Evolutionary conservation across 2,113 vertebrate genomes (phyloP).

Genomic region (Oostethus manadensis): DNA sequence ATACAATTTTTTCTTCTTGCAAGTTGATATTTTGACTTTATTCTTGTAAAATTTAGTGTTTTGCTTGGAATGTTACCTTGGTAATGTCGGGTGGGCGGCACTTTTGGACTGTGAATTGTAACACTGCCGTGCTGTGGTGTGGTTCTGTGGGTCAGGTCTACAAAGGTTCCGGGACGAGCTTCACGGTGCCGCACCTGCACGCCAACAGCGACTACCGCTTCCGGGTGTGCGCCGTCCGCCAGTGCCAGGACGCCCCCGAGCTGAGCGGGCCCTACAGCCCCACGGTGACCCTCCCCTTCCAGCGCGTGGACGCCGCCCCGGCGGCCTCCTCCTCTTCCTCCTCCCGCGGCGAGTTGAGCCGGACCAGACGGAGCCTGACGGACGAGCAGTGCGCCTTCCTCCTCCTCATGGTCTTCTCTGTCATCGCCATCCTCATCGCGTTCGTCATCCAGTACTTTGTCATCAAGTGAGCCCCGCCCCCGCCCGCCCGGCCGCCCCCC

Average conservation of each 20-base stretch:
- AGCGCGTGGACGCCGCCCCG: constrained; percentile 73
- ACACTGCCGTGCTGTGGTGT: neutral
- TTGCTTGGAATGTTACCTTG: too few species aligned
- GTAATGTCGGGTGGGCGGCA: too few species aligned
- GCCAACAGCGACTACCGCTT: constrained; percentile 90
- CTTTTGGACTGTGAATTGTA: constrained; percentile 6
- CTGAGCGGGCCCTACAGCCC: constrained; percentile 87
- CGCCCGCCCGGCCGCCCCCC: neutral
- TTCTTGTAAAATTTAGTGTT: too few species aligned
- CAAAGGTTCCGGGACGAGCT: constrained; percentile 81
- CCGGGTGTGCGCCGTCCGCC: constrained; percentile 85
- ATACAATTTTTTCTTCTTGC: too few species aligned
- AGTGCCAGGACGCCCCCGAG: constrained; percentile 85
- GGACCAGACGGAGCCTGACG: constrained; percentile 78
- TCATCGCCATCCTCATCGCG: constrained; percentile 93
- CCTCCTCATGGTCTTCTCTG: constrained; percentile 89
- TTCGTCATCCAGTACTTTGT: constrained; percentile 98
- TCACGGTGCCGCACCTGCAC: constrained; percentile 83
- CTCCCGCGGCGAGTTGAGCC: constrained; percentile 68
- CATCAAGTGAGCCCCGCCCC: constrained; percentile 81
- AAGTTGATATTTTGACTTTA: too few species aligned
- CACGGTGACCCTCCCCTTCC: constrained; percentile 82
- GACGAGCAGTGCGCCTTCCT: constrained; percentile 94
- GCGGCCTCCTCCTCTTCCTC: constrained; percentile 59
- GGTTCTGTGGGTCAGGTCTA: constrained; percentile 76